These are phyloP conservation scores for Dreissena rostriformis DNA, from an alignment of 1,140 invertebrate genomes.

Conservation along the genomic window DNA sequence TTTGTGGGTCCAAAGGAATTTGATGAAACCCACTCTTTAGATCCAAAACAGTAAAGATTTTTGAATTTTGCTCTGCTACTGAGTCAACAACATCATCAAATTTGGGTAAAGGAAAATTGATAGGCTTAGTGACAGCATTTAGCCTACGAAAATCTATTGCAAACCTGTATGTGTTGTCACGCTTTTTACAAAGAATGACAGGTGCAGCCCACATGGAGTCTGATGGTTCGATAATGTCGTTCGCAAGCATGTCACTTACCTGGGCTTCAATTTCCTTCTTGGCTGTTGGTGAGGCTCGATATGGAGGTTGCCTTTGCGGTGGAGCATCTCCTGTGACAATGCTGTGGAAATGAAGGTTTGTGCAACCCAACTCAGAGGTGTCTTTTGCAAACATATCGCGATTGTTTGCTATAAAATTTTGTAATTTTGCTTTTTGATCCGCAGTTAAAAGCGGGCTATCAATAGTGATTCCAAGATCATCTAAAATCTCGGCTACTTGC, in stretches of 20 bases:
- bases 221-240: background rate
- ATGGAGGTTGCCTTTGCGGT: conserved; percentile 45
- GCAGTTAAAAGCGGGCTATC: background rate
- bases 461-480: conserved; percentile 6
- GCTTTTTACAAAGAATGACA: conserved; percentile 44
- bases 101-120: conserved; percentile 43
- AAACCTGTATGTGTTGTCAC: conserved; percentile 12
- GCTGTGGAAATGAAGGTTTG: conserved; percentile 38
- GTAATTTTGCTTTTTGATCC: conserved; percentile 11
- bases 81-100: conserved; percentile 57
- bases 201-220: conserved; percentile 50
- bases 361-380: conserved; percentile 47
- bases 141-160: conserved; percentile 33
- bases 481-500: background rate
- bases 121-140: conserved; percentile 57
- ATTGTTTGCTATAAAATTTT: conserved; percentile 27
- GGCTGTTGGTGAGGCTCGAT: conserved; percentile 23
- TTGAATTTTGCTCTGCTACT: conserved; percentile 41
- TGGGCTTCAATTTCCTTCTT: background rate
- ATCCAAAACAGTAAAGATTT: conserved; percentile 60
- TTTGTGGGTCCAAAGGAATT: conserved; percentile 53
- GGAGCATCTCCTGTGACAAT: conserved; percentile 51
- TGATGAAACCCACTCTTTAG: conserved; percentile 55
- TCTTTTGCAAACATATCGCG: conserved; percentile 37
- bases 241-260: background rate